A percentile compares a stretch with the other conserved stretches of the same genome.
Conservation (phyloP, 1,140 invertebrate species). For the Sinonovacula constricta region DNA sequence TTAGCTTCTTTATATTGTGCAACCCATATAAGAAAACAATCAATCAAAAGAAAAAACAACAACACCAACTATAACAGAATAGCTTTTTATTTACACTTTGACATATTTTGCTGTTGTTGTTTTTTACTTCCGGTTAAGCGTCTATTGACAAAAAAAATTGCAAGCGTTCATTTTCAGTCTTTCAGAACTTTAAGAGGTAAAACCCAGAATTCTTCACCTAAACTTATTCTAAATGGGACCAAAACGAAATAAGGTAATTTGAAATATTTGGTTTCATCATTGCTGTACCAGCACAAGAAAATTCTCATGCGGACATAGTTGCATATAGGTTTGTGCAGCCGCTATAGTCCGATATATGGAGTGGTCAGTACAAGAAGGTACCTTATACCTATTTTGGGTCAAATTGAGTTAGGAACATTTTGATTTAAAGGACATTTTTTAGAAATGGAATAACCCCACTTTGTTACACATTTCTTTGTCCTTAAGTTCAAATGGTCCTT, state of each 20-base stretch:
- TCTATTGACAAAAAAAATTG: not conserved
- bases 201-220: not conserved
- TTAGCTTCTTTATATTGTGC: constrained; percentile 1
- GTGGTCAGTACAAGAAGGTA: too few relatives aligned
- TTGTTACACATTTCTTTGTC: too few relatives aligned
- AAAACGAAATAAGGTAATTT: constrained; percentile 28
- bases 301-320: constrained; percentile 8
- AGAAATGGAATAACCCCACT: too few relatives aligned
- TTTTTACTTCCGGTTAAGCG: not conserved
- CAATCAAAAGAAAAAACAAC: not conserved
- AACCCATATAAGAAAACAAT: not conserved
- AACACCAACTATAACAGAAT: not conserved
- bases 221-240: not conserved
- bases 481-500: too few relatives aligned
- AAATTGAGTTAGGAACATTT: too few relatives aligned
- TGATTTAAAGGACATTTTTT: too few relatives aligned
- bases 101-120: not conserved
- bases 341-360: too few relatives aligned
- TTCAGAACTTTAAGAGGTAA: not conserved
- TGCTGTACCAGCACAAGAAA: not conserved
- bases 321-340: not conserved
- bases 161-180: not conserved
- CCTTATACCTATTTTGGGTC: too few relatives aligned
- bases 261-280: not conserved
- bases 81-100: constrained; percentile 1